Base-by-base conservation (phyloP, 2,888 invertebrate genomes). In the Chrysolina haemoptera region DNA sequence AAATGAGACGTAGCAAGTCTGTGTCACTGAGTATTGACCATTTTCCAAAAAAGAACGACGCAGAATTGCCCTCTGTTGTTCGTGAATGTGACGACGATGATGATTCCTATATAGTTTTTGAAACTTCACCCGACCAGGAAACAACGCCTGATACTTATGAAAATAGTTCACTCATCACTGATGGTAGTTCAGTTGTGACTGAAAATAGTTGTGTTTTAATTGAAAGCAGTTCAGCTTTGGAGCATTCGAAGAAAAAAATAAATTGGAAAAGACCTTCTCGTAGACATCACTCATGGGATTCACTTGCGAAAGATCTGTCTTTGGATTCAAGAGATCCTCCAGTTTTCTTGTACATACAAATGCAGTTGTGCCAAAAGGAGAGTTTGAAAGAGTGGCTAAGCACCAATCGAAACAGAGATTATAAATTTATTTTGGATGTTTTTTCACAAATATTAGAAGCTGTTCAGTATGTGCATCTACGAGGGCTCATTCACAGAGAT, bases 401-500 rank as follows among this genome's bases (percentile, higher is more conserved):
- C 68, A 89, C 90, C 18, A 92, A 93, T 82, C 83, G 87, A 0
- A 86, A 89, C 0, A 87, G 93, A 43, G 85, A 89, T 0, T 79
- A 78, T 65, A 87, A 89, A 81, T 88, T 90, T 84, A 90, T 94
- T 67, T 89, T 93, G 69, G 89, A 90, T 46, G 92, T 96, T 75
- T 98, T 98, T 88, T 91, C 92, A 78, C 98, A 99, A 88, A 97
- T 99, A 83, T 93, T 98, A 0, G 93, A 94, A 72, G 99, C 98
- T 0, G 98, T 99, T 2, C 96, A 97, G 79, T 99, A 99, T 89
- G 96, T 99, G 0, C 99, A 99, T 88, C 88, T 93, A 0, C 94
- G 94, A 79, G 96, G 96, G 0, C 91, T 98, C 0, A 99, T 99
- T 86, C 99, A 99, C 87, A 91, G 99, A 64, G 99, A 99, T 88